Percentiles rank a stretch among this genome's conserved stretches.
Evolutionary conservation across 2,797 vertebrate genomes (phyloP).

Genomic region (Gymnothorax reevesii): DNA sequence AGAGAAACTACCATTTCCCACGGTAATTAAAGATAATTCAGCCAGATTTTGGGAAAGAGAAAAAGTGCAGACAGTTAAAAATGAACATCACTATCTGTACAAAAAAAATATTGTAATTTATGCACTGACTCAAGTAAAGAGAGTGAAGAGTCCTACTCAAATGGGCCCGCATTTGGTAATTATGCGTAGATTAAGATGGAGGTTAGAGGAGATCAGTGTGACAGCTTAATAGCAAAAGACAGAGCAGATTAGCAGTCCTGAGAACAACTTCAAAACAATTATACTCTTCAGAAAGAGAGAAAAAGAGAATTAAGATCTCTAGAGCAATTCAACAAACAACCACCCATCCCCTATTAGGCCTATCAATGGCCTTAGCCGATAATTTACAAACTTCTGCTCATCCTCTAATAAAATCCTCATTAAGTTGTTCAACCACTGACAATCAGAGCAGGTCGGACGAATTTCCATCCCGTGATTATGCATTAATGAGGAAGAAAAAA

Average conservation of each 20-base stretch:
- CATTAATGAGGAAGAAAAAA: neutral
- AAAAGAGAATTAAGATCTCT: neutral
- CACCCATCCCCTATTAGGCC: neutral
- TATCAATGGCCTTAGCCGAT: neutral
- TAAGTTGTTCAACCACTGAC: constrained; percentile 8
- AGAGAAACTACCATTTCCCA: neutral
- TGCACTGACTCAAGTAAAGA: constrained; percentile 1
- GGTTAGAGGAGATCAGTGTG: neutral
- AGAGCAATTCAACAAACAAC: neutral
- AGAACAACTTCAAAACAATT: neutral
- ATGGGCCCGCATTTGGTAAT: constrained; percentile 25
- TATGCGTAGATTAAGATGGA: constrained; percentile 20
- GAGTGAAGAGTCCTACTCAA: constrained; percentile 23
- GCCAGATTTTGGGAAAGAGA: neutral
- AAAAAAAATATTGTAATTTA: neutral
- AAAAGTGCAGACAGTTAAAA: neutral
- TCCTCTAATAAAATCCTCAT: neutral
- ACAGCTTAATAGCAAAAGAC: neutral
- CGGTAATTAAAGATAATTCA: neutral
- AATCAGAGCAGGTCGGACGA: neutral
- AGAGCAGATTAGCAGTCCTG: neutral
- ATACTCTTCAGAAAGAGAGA: neutral
- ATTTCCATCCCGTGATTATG: neutral
- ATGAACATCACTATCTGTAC: neutral
- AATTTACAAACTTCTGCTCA: neutral